Conservation (phyloP, 2,888 invertebrate species). For the Phortica magna region DNA sequence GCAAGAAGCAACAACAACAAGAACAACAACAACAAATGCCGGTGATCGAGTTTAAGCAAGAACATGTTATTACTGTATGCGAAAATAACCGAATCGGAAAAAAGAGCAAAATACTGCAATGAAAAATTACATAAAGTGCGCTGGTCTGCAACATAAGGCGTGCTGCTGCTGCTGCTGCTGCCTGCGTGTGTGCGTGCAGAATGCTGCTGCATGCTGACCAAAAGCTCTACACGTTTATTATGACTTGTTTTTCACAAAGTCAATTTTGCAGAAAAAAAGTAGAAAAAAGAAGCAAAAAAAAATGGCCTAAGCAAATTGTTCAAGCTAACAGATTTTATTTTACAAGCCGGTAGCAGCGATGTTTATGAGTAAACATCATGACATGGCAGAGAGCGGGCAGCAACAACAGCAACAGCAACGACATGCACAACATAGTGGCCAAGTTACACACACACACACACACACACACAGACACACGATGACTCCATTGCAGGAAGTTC, state of each 20-base stretch:
- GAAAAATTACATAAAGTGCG: constrained; percentile 33
- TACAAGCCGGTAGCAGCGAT: background rate
- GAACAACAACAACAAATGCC: constrained; percentile 7
- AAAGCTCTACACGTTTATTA: constrained; percentile 15
- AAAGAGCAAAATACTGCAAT: background rate
- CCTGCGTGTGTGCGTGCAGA: constrained; percentile 46
- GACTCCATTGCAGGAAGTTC: constrained; percentile 38
- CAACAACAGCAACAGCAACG: background rate
- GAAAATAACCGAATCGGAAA: constrained; percentile 13
- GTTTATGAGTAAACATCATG: background rate
- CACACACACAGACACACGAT: background rate
- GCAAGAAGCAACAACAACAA: constrained; percentile 21
- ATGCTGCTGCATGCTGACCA: background rate
- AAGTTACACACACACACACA: background rate
- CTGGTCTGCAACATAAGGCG: constrained; percentile 53
- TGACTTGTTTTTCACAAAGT: constrained; percentile 13
- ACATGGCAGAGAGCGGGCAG: background rate
- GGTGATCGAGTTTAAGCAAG: constrained; percentile 26
- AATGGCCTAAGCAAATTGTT: constrained; percentile 72
- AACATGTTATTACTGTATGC: constrained; percentile 24
- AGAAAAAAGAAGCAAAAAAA: constrained; percentile 38
- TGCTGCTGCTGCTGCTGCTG: constrained; percentile 13
- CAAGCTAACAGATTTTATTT: constrained; percentile 66
- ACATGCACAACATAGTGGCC: constrained; percentile 20
- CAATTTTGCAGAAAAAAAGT: background rate